These are phyloP conservation scores for Malaclemys terrapin DNA, from an alignment of 2,113 vertebrate genomes.

Conservation along the genomic window DNA sequence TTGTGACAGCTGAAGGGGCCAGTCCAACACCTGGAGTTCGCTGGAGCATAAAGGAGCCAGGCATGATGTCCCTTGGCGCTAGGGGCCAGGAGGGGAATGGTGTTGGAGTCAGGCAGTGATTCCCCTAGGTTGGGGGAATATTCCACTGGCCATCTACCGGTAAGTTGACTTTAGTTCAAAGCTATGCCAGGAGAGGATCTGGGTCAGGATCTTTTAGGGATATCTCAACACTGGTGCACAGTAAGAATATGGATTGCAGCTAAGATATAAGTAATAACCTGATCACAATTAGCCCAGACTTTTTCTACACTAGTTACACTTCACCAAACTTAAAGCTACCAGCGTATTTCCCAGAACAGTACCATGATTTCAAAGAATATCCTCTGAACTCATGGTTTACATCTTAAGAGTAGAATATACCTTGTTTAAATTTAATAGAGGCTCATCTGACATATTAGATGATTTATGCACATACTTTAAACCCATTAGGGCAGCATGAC, in stretches of 20 bases:
- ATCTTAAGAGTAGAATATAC: neutral
- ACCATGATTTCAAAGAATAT: neutral
- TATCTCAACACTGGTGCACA: neutral
- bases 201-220: neutral
- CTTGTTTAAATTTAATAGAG: neutral
- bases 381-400: neutral
- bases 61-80: neutral
- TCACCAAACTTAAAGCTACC: neutral
- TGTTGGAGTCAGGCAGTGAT: neutral
- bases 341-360: neutral
- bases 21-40: rapidly evolving
- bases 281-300: neutral
- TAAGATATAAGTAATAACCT: neutral
- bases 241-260: neutral
- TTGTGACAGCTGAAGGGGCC: neutral
- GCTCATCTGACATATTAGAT: neutral
- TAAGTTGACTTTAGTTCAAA: neutral
- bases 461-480: neutral
- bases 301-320: neutral
- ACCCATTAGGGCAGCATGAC: neutral
- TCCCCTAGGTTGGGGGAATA: neutral
- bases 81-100: neutral
- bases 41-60: neutral
- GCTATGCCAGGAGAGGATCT: rapidly evolving
- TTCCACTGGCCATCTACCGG: neutral